Evolutionary conservation across 92 coral and sea anemone species (phyloP).

Genomic region (Zoanthus gigantus): DNA sequence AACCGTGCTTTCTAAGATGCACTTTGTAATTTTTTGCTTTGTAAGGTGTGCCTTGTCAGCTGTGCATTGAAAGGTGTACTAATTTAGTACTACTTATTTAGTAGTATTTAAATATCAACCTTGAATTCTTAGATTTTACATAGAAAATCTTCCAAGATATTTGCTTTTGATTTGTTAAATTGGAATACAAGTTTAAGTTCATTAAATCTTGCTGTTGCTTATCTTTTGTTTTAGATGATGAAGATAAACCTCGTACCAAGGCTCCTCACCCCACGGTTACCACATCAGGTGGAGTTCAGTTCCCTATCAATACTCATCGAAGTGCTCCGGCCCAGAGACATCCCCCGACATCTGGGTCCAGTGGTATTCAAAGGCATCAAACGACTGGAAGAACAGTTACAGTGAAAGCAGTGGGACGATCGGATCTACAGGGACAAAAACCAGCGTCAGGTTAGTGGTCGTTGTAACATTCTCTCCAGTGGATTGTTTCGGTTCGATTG

Average conservation of each 20-base stretch:
- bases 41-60: too few relatives aligned
- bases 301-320: constrained; percentile 47
- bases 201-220: neutral
- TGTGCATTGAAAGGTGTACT: too few relatives aligned
- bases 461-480: too few relatives aligned
- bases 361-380: constrained; percentile 44
- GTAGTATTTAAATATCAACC: too few relatives aligned
- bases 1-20: too few relatives aligned
- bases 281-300: constrained; percentile 66
- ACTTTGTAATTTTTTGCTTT: too few relatives aligned
- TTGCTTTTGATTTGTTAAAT: neutral
- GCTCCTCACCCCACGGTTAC: constrained; percentile 75
- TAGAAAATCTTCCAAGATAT: too few relatives aligned
- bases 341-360: constrained; percentile 57
- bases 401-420: constrained; percentile 88
- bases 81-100: too few relatives aligned
- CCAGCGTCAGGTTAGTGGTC: constrained; percentile 75
- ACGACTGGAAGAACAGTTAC: constrained; percentile 73
- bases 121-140: too few relatives aligned
- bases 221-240: constrained; percentile 59
- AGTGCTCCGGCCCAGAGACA: constrained; percentile 56
- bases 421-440: constrained; percentile 84
- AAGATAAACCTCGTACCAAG: constrained; percentile 78
- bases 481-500: neutral
- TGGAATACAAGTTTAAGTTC: neutral